These are phyloP conservation scores for Meloidogyne exigua DNA, from an alignment of 1,140 invertebrate genomes.

Conservation along the genomic window DNA sequence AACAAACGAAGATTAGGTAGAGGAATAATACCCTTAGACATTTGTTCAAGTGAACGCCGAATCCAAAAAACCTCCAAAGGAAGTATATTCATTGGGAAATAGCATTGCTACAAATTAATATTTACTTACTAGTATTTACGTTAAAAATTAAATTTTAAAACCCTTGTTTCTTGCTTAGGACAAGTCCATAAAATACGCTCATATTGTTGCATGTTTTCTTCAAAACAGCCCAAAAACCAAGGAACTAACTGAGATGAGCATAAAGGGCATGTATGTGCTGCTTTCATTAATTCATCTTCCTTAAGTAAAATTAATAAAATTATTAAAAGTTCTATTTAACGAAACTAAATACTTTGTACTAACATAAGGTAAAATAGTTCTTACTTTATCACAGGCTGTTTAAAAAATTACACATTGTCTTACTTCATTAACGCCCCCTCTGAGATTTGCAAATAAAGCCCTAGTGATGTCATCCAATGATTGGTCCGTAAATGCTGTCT, in stretches of 20 bases:
- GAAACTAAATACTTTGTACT: neutral
- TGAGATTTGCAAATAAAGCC: constrained; percentile 30
- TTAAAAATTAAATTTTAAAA: constrained; percentile 28
- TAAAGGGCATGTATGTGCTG: constrained; percentile 33
- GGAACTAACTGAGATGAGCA: constrained; percentile 38
- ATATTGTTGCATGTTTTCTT: constrained; percentile 28
- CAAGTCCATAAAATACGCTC: constrained; percentile 51
- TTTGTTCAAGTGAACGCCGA: constrained; percentile 39
- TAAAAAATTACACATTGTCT: neutral
- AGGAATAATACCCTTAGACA: constrained; percentile 37
- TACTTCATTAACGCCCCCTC: constrained; percentile 22
- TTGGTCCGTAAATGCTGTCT: constrained; percentile 9
- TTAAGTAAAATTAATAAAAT: neutral
- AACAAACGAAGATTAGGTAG: constrained; percentile 50
- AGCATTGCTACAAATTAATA: constrained; percentile 39
- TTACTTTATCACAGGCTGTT: constrained; percentile 20
- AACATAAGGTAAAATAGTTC: constrained; percentile 1
- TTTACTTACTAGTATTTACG: neutral
- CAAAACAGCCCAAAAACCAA: constrained; percentile 33
- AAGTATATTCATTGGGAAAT: constrained; percentile 44
- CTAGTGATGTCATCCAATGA: constrained; percentile 30
- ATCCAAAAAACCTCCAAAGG: constrained; percentile 53
- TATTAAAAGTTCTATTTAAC: neutral
- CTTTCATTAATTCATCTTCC: constrained; percentile 15
- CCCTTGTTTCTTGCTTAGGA: constrained; percentile 43